Evolutionary conservation across 1,140 invertebrate genomes (phyloP), one percentile per base, ranked within the genome.

Genomic region (Chrysomallon squamiferum): DNA sequence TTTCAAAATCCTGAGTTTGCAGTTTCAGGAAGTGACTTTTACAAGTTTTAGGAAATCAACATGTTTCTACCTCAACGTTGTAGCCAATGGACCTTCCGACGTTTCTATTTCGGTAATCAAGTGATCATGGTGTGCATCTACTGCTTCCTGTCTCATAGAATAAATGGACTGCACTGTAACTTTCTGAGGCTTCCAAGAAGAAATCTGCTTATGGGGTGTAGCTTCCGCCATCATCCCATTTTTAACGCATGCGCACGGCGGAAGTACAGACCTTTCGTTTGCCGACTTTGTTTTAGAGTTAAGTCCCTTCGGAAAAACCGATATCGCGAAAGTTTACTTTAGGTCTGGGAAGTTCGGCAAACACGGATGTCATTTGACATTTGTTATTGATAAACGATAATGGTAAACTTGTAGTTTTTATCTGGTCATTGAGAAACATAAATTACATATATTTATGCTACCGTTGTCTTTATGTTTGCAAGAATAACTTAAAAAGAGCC

Each of bases 71-170:
- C 83, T 75, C 27, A 85, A 67, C 4, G 82, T 79, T 11, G 81
- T 82, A 7, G 79, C 82, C 11, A 84, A 65, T 33, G 83, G 82
- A 33, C 83, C 84, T 71, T 85, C 84, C 20, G 83, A 78, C 2
- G 84, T 82, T 71, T 85, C 84, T 15, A 85, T 84, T 76, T 85
- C 84, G 22, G 75, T 84, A 35, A 85, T 81, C 3, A 85, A 72
- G 65, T 83, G 80, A 35, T 84, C 81, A 71, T 84, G 80, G 45
- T 85, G 78, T 18, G 79, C 77, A 63, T 77, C 78, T 33, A 83
- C 75, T 27, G 82, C 78, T 61, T 84, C 83, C 59, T 78, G 75
- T 35, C 72, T 65, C 25, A 80, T 70, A 59, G 76, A 71, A 20
- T 80, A 77, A n/a, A 76, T 76, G 67, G 79, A 78, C 61, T 80